phyloP scores from a whole-genome alignment of 1,140 invertebrate species.

The Drosophila trapezifrons region DNA sequence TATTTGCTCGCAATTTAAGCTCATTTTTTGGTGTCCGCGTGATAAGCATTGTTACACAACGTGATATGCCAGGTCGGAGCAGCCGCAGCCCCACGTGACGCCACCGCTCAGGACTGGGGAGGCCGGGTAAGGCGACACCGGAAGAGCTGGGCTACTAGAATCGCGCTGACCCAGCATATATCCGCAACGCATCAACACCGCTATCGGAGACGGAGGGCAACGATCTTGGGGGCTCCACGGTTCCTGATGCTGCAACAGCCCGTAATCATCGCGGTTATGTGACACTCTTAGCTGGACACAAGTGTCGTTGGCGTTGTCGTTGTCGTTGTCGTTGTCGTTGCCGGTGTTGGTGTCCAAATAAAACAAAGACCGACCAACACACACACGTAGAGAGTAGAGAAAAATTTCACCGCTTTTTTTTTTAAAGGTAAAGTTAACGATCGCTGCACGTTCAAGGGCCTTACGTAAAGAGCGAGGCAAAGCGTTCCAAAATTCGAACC shows the following conservation, averaged over 20 bases:
- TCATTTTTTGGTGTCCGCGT: not conserved
- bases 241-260: conserved; percentile 8
- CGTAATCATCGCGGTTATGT: conserved; percentile 6
- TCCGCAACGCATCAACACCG: conserved; percentile 1
- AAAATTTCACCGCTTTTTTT: conserved; percentile 65
- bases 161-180: conserved; percentile 27
- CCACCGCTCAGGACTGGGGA: not conserved
- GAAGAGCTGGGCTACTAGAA: conserved; percentile 15
- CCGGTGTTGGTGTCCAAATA: not conserved
- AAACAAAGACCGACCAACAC: conserved; percentile 14
- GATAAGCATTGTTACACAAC: conserved; percentile 33
- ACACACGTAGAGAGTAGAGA: conserved; percentile 36
- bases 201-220: conserved; percentile 3
- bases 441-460: conserved; percentile 78
- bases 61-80: not conserved
- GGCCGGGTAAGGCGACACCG: conserved; percentile 15
- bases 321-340: not conserved
- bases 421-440: conserved; percentile 56
- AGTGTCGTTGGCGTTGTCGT: conserved; percentile 40
- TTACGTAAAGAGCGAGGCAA: conserved; percentile 63
- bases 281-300: conserved; percentile 19
- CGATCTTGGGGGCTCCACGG: not conserved
- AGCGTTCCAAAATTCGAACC: not conserved
- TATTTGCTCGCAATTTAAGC: conserved; percentile 26
- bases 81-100: conserved; percentile 26